Conservation (phyloP, 2,888 invertebrate species). For the Leptinotarsa peninsularis region DNA sequence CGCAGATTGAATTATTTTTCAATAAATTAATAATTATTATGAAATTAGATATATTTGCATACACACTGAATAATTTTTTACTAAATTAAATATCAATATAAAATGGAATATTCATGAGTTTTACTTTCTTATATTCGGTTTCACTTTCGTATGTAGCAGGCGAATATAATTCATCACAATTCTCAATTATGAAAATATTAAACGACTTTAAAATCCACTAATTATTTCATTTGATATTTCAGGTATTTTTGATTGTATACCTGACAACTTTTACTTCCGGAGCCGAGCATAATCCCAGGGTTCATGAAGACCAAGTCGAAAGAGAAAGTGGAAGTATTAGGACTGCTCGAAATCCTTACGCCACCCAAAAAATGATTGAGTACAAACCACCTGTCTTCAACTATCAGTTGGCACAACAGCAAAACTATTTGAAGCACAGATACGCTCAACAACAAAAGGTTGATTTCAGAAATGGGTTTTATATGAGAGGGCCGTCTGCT, state of each 20-base stretch:
- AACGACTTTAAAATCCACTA: background rate
- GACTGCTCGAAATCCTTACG: slow-evolving; percentile 32
- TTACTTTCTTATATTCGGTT: slow-evolving; percentile 4
- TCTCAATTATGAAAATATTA: background rate
- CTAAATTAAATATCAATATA: background rate
- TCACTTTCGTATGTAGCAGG: background rate
- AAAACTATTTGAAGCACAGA: slow-evolving; percentile 56
- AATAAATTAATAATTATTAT: background rate
- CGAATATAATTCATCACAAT: background rate
- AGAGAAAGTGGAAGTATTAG: slow-evolving; percentile 36
- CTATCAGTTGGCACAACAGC: slow-evolving; percentile 54
- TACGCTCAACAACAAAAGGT: slow-evolving; percentile 60
- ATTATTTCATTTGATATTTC: slow-evolving; percentile 15
- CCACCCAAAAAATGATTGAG: background rate
- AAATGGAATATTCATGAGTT: slow-evolving; percentile 6
- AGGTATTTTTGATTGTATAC: slow-evolving; percentile 20
- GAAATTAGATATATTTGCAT: background rate
- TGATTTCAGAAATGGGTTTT: slow-evolving; percentile 43
- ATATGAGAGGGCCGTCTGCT: slow-evolving; percentile 1
- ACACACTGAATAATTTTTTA: background rate
- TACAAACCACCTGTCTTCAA: slow-evolving; percentile 52
- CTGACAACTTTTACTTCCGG: slow-evolving; percentile 29
- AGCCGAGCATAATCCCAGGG: slow-evolving; percentile 45
- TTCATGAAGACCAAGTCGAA: slow-evolving; percentile 51
- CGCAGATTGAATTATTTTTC: background rate